Conservation (phyloP, 2,113 vertebrate species). For the Sula dactylatra region DNA sequence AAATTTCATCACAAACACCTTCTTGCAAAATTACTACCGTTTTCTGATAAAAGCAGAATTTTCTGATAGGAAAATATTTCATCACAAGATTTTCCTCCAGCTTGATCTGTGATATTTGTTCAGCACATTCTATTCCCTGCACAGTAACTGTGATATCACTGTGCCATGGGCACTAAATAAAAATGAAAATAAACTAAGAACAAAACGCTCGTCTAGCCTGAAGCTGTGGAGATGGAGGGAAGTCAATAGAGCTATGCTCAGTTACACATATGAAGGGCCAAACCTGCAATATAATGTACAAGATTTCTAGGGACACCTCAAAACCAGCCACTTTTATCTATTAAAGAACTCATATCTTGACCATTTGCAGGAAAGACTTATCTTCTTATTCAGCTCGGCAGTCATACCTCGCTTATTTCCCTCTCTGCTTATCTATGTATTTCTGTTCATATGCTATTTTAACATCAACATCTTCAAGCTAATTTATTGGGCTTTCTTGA, state of each 20-base stretch:
- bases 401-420: not conserved
- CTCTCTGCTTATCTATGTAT: not conserved
- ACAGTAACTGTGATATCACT: not conserved
- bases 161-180: not conserved
- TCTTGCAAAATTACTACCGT: not conserved
- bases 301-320: not conserved
- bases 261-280: not conserved
- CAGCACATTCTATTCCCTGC: not conserved
- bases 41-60: not conserved
- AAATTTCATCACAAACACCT: not conserved
- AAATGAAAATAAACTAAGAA: not conserved
- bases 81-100: not conserved
- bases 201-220: not conserved
- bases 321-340: not conserved
- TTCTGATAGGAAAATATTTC: not conserved
- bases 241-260: not conserved
- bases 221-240: not conserved
- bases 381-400: not conserved
- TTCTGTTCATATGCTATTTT: not conserved
- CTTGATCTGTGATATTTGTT: not conserved
- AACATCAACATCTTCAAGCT: not conserved
- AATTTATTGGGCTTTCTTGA: not conserved
- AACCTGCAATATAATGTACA: not conserved
- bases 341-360: not conserved
- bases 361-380: not conserved